A percentile compares a stretch with the other conserved stretches of the same genome.
phyloP scores from a whole-genome alignment of 2,797 vertebrate genomes.

The Sphenodon punctatus region DNA sequence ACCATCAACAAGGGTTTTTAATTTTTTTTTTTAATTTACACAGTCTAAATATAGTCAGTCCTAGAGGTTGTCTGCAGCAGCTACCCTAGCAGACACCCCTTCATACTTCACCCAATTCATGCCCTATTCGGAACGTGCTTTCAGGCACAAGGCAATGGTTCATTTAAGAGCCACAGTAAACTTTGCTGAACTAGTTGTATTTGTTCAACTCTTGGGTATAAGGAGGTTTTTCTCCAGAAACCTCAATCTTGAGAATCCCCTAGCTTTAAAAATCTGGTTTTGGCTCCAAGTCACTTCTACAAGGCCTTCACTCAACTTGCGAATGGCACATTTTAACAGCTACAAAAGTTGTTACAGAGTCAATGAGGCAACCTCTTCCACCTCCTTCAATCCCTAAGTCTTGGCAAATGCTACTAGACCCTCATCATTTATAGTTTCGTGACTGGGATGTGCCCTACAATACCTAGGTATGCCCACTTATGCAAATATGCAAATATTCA shows the following conservation, averaged over 20 bases:
- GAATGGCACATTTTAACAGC: background rate
- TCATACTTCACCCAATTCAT: background rate
- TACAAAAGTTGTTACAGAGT: background rate
- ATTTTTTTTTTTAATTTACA: background rate
- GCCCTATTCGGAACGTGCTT: background rate
- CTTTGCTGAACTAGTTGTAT: background rate
- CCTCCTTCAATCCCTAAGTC: background rate
- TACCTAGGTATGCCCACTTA: too few relatives aligned
- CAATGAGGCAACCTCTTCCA: background rate
- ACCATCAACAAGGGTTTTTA: background rate
- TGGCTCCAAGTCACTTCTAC: background rate
- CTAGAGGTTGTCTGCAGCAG: background rate
- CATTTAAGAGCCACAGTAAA: background rate
- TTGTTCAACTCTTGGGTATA: background rate
- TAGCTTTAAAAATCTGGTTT: background rate
- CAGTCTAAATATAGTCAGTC: background rate
- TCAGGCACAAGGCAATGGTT: background rate
- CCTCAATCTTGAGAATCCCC: background rate
- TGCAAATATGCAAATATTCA: too few relatives aligned
- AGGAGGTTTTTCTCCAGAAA: background rate
- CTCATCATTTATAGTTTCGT: background rate
- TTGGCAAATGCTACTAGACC: background rate
- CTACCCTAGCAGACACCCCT: background rate
- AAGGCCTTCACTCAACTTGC: background rate
- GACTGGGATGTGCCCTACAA: too few relatives aligned